Evolutionary conservation across 2,113 vertebrate genomes (phyloP), one percentile per base, ranked within the genome.

Genomic region (Miniopterus natalensis): DNA sequence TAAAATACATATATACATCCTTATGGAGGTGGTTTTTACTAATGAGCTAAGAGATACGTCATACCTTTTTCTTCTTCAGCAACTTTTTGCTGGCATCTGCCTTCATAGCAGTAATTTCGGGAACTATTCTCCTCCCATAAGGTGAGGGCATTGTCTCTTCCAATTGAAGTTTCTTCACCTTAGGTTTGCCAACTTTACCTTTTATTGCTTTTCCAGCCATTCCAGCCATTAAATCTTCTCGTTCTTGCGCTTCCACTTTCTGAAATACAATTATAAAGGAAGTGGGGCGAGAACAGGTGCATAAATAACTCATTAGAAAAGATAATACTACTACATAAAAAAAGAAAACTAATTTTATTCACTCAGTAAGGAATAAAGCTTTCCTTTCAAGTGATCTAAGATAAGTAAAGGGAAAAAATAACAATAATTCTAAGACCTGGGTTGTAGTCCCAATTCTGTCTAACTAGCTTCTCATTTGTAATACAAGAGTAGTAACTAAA

Each of bases 161-260:
- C 96, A 99, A 94, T 53, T 99, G 99, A 97, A 99, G 96, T 97
- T 99, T 99, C 98, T 99, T 99, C 70, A 98, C 98, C 97, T 99
- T 99, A 75, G 99, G 99, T 98, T 99, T 99, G 75, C 99, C 99
- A 93, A 99, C 99, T 98, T 99, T 99, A n/a, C 99, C 99, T 98
- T 99, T 99, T 95, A 99, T 98, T 96, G 99, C 98, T 97, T 99
- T 99, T 92, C 99, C 98, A 94, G 97, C 97, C 97, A 98, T 99
- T 12, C 99, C 99, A 70, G 98, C 95, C 65, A 97, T 98, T 97
- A 98, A 87, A 77, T 99, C 99, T 95, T 99, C 99, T 92, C 98
- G 98, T 98, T 99, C 99, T 97, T 99, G 98, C 2, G 98, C 98
- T 98, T 99, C 99, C 80, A 99, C 98, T 98, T 99, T 98, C 99